These are phyloP conservation scores for Shargacucullia verbasci DNA, from an alignment of 2,888 invertebrate genomes.

Conservation along the genomic window DNA sequence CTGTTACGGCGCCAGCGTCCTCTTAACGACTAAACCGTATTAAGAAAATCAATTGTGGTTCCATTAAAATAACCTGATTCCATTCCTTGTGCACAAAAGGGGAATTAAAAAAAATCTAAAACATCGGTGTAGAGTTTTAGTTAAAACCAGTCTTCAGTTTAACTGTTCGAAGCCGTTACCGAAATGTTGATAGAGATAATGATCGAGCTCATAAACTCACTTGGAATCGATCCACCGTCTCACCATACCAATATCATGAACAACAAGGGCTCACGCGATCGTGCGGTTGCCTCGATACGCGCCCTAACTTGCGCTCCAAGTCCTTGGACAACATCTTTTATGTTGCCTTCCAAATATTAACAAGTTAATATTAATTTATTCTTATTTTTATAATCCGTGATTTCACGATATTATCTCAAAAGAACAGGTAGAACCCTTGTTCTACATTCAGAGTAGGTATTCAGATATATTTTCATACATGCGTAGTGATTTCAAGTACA, in stretches of 20 bases:
- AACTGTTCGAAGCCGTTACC: conserved; percentile 59
- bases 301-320: conserved; percentile 39
- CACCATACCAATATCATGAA: conserved; percentile 66
- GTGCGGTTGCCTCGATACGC: conserved; percentile 53
- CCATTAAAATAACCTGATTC: conserved; percentile 24
- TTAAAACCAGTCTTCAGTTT: conserved; percentile 50
- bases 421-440: no score
- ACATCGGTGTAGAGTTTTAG: conserved; percentile 25
- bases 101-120: conserved; percentile 4
- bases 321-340: conserved; percentile 62
- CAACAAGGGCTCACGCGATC: conserved; percentile 69
- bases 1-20: not conserved
- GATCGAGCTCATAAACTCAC: conserved; percentile 69
- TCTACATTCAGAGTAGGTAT: no score
- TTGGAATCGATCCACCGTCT: conserved; percentile 68
- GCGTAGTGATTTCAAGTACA: no score
- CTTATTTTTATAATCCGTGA: no score
- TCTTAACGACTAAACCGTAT: conserved; percentile 5
- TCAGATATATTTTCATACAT: no score
- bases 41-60: conserved; percentile 14
- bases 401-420: no score
- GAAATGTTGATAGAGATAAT: conserved; percentile 69
- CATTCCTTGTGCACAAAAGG: conserved; percentile 10
- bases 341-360: conserved; percentile 40
- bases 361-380: not conserved